Evolutionary conservation across 2,888 invertebrate genomes (phyloP), one percentile per base, ranked within the genome.

Genomic region (Apamea anceps): DNA sequence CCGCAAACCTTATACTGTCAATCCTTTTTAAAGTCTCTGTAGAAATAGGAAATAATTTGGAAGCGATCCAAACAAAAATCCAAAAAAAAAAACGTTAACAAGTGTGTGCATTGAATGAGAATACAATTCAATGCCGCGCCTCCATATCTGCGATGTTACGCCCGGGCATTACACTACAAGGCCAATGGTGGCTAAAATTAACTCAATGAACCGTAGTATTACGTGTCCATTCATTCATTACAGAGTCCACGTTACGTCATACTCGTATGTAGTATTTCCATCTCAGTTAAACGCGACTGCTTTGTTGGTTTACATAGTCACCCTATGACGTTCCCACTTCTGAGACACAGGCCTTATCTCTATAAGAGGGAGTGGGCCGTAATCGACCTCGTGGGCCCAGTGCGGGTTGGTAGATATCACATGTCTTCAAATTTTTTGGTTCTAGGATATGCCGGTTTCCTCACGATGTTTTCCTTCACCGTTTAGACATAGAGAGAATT

Each of bases 151-250:
- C n/a, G 48, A 37, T 28, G n/a, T 62, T 13, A 76, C 45, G 45
- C 21, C 1, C 18, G 25, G 42, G 18, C 60, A 79, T 25, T 45
- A 42, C 25, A 76, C 48, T n/a, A 5, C 77, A 77, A 77, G 82
- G 79, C 15, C 45, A 82, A 45, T 63, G 75, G 3, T 62, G 1
- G 15, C 42, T 54, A 42, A 62, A 62, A 51, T 72, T 3, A 72
- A 73, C n/a, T 0, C 28, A 68, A n/a, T 25, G 13, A 3, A 21
- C 42, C 10, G 1, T 71, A 37, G 48, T 13, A 48, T 62, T 81
- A 76, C 77, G 62, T 28, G n/a, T 32, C 12, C 75, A 45, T 54
- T 32, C 21, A 79, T 62, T 37, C 37, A 77, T 42, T 51, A 12
- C 37, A 6, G 25, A 57, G 54, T 68, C 2, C 2, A 8, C 2